Conservation (phyloP, 2,797 vertebrate species). For the Brachyrhaphis roseni region DNA sequence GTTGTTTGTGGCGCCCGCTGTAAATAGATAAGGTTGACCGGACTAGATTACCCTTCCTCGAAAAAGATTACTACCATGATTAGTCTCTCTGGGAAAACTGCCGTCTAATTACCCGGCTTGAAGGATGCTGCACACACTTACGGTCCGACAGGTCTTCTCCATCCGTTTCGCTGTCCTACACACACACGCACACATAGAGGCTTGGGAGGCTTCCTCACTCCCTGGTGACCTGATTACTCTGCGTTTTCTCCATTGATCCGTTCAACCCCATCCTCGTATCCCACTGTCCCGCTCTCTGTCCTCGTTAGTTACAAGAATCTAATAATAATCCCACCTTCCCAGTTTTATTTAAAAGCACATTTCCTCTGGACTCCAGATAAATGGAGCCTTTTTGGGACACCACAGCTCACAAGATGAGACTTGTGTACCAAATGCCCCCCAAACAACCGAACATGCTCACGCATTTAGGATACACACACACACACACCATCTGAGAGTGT, state of each 20-base stretch:
- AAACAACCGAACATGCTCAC: slow-evolving; percentile 72
- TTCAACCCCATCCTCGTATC: slow-evolving; percentile 28
- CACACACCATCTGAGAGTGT: slow-evolving; percentile 76
- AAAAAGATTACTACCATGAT: slow-evolving; percentile 82
- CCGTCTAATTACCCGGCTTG: slow-evolving; percentile 75
- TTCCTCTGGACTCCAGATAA: slow-evolving; percentile 51
- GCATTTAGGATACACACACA: slow-evolving; percentile 59
- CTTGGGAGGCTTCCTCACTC: slow-evolving; percentile 48
- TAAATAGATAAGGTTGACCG: slow-evolving; percentile 79
- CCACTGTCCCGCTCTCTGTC: slow-evolving; percentile 14
- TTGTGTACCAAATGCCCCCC: slow-evolving; percentile 70
- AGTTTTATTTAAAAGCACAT: slow-evolving; percentile 49
- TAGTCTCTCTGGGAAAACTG: slow-evolving; percentile 81
- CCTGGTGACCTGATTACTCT: slow-evolving; percentile 65
- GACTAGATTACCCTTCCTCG: slow-evolving; percentile 82
- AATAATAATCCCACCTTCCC: slow-evolving; percentile 33
- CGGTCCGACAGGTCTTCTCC: slow-evolving; percentile 42
- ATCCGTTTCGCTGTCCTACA: slow-evolving; percentile 37
- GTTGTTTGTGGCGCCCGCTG: slow-evolving; percentile 28
- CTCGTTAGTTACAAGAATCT: slow-evolving; percentile 41
- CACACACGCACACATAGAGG: slow-evolving; percentile 11
- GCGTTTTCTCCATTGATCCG: slow-evolving; percentile 57
- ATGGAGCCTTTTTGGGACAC: slow-evolving; percentile 53
- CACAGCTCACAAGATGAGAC: slow-evolving; percentile 66
- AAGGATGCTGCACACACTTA: slow-evolving; percentile 58